These are phyloP conservation scores for Petrolisthes cinctipes DNA, from an alignment of 2,888 invertebrate genomes.

Conservation along the genomic window DNA sequence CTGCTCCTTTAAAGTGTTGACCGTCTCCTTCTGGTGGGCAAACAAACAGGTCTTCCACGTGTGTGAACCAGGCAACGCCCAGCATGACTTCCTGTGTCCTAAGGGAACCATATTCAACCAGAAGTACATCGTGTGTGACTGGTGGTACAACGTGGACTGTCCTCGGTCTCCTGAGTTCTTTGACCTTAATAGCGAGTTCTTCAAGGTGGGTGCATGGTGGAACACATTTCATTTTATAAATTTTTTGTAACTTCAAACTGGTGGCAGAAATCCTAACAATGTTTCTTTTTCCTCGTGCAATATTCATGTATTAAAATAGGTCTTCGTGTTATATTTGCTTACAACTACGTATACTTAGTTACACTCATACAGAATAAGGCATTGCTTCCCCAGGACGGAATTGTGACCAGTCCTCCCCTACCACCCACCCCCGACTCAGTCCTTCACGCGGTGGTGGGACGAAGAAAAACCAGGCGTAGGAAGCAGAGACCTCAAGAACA, in stretches of 20 bases:
- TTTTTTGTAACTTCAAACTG: neutral
- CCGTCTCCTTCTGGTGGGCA: neutral
- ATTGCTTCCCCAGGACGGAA: slow-evolving; percentile 33
- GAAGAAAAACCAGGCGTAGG: slow-evolving; percentile 27
- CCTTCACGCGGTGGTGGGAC: neutral
- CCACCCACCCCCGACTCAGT: slow-evolving; percentile 11
- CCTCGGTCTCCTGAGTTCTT: slow-evolving; percentile 47
- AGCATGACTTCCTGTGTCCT: slow-evolving; percentile 54
- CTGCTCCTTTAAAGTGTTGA: neutral
- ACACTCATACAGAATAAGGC: too few species aligned
- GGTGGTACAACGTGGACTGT: slow-evolving; percentile 60
- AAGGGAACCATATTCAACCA: slow-evolving; percentile 55
- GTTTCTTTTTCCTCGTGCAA: too few species aligned
- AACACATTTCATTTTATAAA: neutral
- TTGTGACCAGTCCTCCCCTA: slow-evolving; percentile 32
- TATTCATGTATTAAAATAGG: too few species aligned
- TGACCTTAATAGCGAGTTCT: slow-evolving; percentile 33
- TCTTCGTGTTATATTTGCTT: neutral
- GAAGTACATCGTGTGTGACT: slow-evolving; percentile 58
- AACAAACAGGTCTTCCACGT: slow-evolving; percentile 48
- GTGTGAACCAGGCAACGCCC: slow-evolving; percentile 50
- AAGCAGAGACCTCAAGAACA: slow-evolving; percentile 27
- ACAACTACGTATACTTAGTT: too few species aligned
- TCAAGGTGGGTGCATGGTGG: slow-evolving; percentile 33
- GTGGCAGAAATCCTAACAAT: too few species aligned